A percentile compares a stretch with the other conserved stretches of the same genome.
phyloP scores from a whole-genome alignment of 2,888 invertebrate genomes.

The Trypoxylon attenuatum region DNA sequence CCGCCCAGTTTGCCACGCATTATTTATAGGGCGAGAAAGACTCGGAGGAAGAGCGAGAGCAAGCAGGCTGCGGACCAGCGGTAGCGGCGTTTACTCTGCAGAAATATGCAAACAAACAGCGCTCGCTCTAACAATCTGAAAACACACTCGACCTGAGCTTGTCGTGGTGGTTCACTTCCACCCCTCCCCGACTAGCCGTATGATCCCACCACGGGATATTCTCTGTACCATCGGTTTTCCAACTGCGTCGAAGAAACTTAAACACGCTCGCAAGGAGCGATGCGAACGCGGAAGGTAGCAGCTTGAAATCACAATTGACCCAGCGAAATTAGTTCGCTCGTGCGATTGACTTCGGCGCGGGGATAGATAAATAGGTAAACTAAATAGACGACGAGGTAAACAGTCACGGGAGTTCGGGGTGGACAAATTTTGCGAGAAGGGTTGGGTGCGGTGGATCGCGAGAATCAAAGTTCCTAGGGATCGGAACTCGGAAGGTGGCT shows the following conservation, averaged over 20 bases:
- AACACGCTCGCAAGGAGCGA: neutral
- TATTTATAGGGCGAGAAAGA: slow-evolving; percentile 35
- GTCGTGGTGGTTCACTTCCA: neutral
- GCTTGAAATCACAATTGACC: slow-evolving; percentile 1
- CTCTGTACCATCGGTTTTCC: neutral
- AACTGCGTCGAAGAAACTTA: neutral
- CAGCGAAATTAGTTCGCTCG: neutral
- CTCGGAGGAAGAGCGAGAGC: slow-evolving; percentile 35
- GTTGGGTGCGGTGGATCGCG: neutral
- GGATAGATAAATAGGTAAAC: too few relatives aligned
- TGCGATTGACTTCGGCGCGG: slow-evolving; percentile 2
- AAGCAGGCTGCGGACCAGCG: slow-evolving; percentile 32
- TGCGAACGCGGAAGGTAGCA: neutral
- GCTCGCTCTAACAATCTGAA: slow-evolving; percentile 44
- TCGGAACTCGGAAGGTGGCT: too few relatives aligned
- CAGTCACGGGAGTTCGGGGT: neutral
- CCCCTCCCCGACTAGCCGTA: slow-evolving; percentile 12
- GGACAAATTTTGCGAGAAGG: neutral
- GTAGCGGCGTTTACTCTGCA: slow-evolving; percentile 44
- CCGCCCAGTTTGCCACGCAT: slow-evolving; percentile 18
- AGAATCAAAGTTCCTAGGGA: too few relatives aligned
- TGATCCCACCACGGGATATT: neutral
- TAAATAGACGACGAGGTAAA: too few relatives aligned
- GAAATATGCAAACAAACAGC: slow-evolving; percentile 48
- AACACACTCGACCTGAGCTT: slow-evolving; percentile 34